phyloP scores from a whole-genome alignment of 2,797 vertebrate species.

The Rhabdomys pumilio region DNA sequence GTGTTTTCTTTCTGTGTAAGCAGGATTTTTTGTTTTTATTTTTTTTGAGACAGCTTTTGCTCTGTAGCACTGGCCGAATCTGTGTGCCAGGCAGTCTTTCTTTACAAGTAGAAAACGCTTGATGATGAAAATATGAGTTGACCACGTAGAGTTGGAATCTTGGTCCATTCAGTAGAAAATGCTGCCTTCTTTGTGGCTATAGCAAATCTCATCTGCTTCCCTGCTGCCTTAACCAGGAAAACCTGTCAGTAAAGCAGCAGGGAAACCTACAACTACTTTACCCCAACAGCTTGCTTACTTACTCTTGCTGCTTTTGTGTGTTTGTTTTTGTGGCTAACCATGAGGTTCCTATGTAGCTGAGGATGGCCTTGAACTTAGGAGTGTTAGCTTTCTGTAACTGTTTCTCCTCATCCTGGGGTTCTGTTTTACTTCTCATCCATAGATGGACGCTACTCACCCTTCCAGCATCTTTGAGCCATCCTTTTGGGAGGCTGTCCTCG shows the following conservation, averaged over 20 bases:
- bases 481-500: neutral
- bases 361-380: neutral
- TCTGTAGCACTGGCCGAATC: neutral
- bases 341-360: neutral
- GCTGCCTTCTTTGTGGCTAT: neutral
- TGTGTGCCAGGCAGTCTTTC: neutral
- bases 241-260: neutral
- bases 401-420: neutral
- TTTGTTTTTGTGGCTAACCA: neutral
- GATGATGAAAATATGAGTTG: neutral
- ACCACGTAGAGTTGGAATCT: slow-evolving; percentile 31
- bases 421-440: neutral
- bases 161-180: slow-evolving; percentile 35
- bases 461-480: neutral
- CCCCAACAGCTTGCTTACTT: neutral
- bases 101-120: neutral
- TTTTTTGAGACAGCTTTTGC: neutral
- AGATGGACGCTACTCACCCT: neutral
- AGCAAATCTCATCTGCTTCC: neutral
- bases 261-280: neutral
- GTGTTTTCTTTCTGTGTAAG: neutral
- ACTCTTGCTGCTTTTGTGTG: neutral
- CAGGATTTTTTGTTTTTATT: too few relatives aligned
- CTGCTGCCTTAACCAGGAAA: slow-evolving; percentile 34
- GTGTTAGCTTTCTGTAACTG: neutral